A percentile compares a stretch with the other conserved stretches of the same genome.
phyloP scores from a whole-genome alignment of 2,113 vertebrate genomes.

The Solenodon paradoxus region DNA sequence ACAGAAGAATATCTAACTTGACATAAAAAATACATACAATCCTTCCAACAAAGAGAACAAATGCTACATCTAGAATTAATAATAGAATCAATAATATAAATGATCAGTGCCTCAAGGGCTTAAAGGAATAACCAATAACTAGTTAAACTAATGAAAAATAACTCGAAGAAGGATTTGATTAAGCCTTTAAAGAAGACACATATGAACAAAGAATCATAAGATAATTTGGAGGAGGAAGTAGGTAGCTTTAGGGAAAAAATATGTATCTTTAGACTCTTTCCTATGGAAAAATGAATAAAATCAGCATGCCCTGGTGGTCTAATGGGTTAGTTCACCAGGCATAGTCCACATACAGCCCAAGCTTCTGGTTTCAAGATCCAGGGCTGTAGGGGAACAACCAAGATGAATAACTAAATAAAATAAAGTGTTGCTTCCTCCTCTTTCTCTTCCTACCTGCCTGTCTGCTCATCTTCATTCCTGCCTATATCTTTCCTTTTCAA shows the following conservation, averaged over 20 bases:
- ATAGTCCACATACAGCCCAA: too few relatives aligned
- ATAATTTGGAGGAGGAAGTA: neutral
- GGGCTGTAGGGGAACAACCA: too few relatives aligned
- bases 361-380: too few relatives aligned
- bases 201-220: neutral
- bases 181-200: neutral
- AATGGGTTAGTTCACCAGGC: too few relatives aligned
- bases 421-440: too few relatives aligned
- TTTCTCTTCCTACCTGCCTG: too few relatives aligned
- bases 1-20: neutral
- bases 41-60: neutral
- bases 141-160: neutral
- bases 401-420: too few relatives aligned
- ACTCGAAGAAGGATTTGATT: neutral
- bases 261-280: constrained; percentile 1
- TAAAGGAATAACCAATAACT: neutral
- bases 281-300: neutral
- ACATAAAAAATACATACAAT: neutral
- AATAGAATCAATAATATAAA: neutral
- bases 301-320: too few relatives aligned
- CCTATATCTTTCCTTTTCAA: too few relatives aligned
- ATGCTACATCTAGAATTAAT: too few relatives aligned
- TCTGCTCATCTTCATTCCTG: too few relatives aligned
- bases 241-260: neutral
- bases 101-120: neutral